Conservation (phyloP, 2,113 vertebrate genomes). For the Dolichallabes microphthalmus region DNA sequence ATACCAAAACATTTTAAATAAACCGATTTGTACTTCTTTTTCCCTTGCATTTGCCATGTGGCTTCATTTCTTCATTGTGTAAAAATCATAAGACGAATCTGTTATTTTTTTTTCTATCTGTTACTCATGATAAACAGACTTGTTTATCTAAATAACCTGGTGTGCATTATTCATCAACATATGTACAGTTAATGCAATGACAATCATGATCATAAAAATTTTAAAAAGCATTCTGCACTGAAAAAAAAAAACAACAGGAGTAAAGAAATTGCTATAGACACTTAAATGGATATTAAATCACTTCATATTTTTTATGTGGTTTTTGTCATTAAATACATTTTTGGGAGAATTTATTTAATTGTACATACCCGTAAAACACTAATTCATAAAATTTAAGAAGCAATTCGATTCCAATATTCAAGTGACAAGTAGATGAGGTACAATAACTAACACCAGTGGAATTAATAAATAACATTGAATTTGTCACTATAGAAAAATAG, state of each 20-base stretch:
- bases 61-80: neutral
- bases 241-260: no score
- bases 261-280: neutral
- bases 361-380: neutral
- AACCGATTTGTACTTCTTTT: neutral
- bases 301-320: neutral
- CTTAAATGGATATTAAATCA: neutral
- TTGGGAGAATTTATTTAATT: neutral
- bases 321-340: neutral
- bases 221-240: neutral
- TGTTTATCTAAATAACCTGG: neutral
- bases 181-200: neutral
- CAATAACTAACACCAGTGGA: no score
- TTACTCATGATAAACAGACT: constrained; percentile 1
- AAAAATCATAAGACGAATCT: neutral
- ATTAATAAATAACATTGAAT: no score
- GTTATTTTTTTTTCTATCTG: neutral
- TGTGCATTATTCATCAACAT: constrained; percentile 1
- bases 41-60: neutral
- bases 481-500: no score
- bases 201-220: neutral
- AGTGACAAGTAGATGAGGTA: no score
- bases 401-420: neutral
- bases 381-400: neutral
- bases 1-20: neutral